These are phyloP conservation scores for Diaperis boleti DNA, from an alignment of 2,888 invertebrate species.

Conservation along the genomic window DNA sequence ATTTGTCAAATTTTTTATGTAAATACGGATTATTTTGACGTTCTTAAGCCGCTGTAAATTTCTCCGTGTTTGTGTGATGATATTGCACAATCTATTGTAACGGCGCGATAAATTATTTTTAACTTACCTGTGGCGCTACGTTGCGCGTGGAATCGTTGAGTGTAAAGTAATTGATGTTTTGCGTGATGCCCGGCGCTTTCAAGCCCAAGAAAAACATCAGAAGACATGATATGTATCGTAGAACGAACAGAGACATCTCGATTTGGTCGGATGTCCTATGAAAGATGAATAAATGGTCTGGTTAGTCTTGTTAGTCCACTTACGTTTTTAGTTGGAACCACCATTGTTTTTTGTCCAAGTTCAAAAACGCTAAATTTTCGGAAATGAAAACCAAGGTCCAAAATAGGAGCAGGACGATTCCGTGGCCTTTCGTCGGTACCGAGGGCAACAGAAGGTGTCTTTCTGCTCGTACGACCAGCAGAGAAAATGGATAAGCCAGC, in stretches of 20 bases:
- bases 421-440: constrained; percentile 90
- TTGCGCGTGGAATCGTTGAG: constrained; percentile 67
- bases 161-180: constrained; percentile 72
- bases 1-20: constrained; percentile 11
- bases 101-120: background rate
- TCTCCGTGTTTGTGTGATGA: background rate
- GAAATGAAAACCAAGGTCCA: constrained; percentile 90
- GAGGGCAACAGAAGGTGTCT: constrained; percentile 85
- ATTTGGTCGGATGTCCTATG: constrained; percentile 80
- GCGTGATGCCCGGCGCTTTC: constrained; percentile 86
- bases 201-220: constrained; percentile 87
- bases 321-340: constrained; percentile 91
- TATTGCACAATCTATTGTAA: background rate
- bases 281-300: background rate
- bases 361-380: constrained; percentile 90
- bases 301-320: constrained; percentile 58
- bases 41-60: constrained; percentile 2
- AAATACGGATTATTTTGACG: constrained; percentile 7
- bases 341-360: constrained; percentile 88
- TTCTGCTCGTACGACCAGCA: constrained; percentile 82
- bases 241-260: constrained; percentile 88
- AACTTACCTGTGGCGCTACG: constrained; percentile 35
- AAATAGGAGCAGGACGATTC: constrained; percentile 87
- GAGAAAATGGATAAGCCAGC: constrained; percentile 81
- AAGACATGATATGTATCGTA: constrained; percentile 82